These are phyloP conservation scores for Tuta absoluta DNA, from an alignment of 2,888 invertebrate species.

Conservation along the genomic window DNA sequence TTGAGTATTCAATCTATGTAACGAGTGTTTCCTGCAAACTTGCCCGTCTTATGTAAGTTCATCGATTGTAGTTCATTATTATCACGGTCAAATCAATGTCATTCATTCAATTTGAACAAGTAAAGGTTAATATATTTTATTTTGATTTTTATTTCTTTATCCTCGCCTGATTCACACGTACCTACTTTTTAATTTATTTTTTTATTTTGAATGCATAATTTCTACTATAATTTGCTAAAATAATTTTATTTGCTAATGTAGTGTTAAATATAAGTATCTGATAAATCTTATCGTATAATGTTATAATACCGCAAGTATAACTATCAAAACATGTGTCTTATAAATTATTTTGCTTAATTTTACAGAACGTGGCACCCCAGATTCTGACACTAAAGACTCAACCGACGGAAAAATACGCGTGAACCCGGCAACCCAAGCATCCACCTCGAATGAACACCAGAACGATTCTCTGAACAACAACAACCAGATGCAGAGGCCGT, in stretches of 20 bases:
- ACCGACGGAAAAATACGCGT: conserved; percentile 68
- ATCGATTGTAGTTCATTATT: conserved; percentile 51
- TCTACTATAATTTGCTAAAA: not conserved
- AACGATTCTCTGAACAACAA: conserved; percentile 78
- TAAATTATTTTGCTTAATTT: conserved; percentile 32
- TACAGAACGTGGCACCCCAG: conserved; percentile 74
- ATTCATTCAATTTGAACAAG: conserved; percentile 78
- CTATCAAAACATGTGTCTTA: not conserved
- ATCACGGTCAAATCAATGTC: conserved; percentile 74
- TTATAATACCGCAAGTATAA: not conserved
- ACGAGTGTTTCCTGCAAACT: conserved; percentile 35
- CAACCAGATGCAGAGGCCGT: conserved; percentile 78
- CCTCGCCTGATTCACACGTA: not conserved
- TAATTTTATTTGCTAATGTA: not conserved
- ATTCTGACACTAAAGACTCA: conserved; percentile 70
- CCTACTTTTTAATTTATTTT: not conserved
- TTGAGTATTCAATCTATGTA: conserved; percentile 10
- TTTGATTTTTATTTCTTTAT: conserved; percentile 37
- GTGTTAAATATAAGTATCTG: not conserved
- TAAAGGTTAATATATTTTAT: conserved; percentile 80
- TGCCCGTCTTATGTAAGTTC: conserved; percentile 52
- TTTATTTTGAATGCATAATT: not conserved
- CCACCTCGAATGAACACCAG: conserved; percentile 77
- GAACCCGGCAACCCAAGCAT: conserved; percentile 71
- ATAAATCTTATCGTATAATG: no score